Percentiles rank a stretch among this genome's conserved stretches.
Conservation (phyloP, 1,140 invertebrate genomes). For the Anthonomus grandis region DNA sequence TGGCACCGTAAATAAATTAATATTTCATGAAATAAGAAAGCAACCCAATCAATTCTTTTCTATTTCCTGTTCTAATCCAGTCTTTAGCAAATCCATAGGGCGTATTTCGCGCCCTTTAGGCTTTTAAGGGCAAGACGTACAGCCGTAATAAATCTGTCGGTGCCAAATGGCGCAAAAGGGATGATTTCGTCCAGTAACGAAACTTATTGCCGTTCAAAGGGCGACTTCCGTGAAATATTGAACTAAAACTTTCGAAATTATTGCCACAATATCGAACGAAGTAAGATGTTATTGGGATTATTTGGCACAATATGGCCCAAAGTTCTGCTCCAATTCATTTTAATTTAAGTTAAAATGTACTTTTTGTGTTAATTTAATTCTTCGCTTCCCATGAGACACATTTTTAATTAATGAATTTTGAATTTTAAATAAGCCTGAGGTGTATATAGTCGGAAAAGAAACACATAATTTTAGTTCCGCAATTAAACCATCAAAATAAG, state of each 20-base stretch:
- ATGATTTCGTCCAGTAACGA: slow-evolving; percentile 8
- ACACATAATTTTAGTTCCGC: neutral
- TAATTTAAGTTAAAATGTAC: too few relatives aligned
- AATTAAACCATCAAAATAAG: neutral
- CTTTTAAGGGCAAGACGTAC: neutral
- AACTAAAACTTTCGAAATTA: slow-evolving; percentile 1
- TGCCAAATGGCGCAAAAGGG: slow-evolving; percentile 8
- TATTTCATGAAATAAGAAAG: too few relatives aligned
- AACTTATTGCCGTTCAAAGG: neutral
- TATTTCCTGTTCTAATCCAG: too few relatives aligned
- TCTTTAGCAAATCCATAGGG: too few relatives aligned
- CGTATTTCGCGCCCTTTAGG: slow-evolving; percentile 9
- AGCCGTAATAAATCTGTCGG: slow-evolving; percentile 7
- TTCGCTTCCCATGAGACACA: too few relatives aligned
- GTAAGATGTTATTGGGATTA: too few relatives aligned
- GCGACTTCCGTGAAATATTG: slow-evolving; percentile 5
- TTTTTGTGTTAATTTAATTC: too few relatives aligned
- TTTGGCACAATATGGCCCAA: too few relatives aligned
- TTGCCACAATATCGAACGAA: too few relatives aligned
- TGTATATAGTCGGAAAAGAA: neutral
- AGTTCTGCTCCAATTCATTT: too few relatives aligned
- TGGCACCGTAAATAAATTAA: too few relatives aligned
- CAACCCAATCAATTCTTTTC: too few relatives aligned
- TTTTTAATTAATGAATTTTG: slow-evolving; percentile 5
- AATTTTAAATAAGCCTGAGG: neutral